A percentile compares a stretch with the other conserved stretches of the same genome.
These are phyloP conservation scores for Heliothis subflexa DNA, from an alignment of 1,140 invertebrate species.

Conservation along the genomic window DNA sequence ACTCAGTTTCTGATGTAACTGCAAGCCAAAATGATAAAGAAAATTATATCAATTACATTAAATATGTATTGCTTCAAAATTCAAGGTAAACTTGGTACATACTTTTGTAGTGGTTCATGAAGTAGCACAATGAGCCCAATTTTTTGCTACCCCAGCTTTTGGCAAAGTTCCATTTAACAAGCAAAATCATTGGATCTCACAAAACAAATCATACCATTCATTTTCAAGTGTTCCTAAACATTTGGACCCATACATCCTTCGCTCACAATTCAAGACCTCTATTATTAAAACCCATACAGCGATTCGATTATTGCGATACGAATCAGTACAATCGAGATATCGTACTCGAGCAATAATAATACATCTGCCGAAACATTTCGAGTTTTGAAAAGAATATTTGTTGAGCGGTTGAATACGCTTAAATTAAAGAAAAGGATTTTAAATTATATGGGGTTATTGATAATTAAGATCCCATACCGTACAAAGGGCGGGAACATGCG, in stretches of 20 bases:
- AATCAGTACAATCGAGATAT: constrained; percentile 41
- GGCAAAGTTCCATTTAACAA: too few species aligned
- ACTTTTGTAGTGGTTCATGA: too few species aligned
- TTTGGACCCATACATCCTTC: constrained; percentile 15
- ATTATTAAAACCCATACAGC: constrained; percentile 34
- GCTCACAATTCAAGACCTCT: constrained; percentile 5
- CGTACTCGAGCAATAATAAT: constrained; percentile 22
- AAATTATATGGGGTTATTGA: constrained; percentile 31
- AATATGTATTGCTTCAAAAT: too few species aligned
- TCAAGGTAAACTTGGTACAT: too few species aligned
- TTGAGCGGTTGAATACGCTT: neutral
- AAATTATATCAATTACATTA: too few species aligned
- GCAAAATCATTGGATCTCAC: too few species aligned
- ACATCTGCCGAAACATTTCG: constrained; percentile 38
- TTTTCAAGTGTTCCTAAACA: neutral
- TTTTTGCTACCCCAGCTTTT: too few species aligned
- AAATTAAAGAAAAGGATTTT: neutral
- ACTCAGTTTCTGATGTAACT: too few species aligned
- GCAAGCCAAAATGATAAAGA: too few species aligned
- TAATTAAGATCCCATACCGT: constrained; percentile 17
- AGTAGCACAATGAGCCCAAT: too few species aligned
- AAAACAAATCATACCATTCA: too few species aligned
- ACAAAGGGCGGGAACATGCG: neutral
- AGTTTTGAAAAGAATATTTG: constrained; percentile 21
- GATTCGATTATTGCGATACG: constrained; percentile 42